Evolutionary conservation across 2,797 vertebrate species (phyloP), one percentile per base, ranked within the genome.

Genomic region (Tragelaphus oryx): DNA sequence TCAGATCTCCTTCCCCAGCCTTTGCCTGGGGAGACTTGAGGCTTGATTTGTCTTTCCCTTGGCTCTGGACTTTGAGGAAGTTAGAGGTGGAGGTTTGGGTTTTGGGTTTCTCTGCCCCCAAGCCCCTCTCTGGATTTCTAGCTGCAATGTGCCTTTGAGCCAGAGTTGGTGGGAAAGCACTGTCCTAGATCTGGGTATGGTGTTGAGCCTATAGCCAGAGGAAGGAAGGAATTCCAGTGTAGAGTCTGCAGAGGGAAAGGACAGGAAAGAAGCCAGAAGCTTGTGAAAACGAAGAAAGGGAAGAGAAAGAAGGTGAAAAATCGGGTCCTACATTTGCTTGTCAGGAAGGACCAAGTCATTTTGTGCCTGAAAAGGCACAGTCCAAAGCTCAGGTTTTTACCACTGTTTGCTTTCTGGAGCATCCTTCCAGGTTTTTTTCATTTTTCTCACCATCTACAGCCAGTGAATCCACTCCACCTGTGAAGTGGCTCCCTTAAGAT

Each of bases 401-500:
- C 74, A 90, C 54, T 9, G 3, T 50, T 68, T 95, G 75, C 54
- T 79, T 55, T 90, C 48, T 41, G 26, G 80, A 87, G 62, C 57
- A 11, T 84, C 71, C 54, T 87, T 85, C 82, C 33, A 33, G 37
- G 57, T 41, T 71, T 71, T 71, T 41, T 71, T 74, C 68, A 44
- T 54, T 41, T 82, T 65, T 65, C 78, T 90, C 52, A 75, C 37
- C 48, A 10, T 86, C 59, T 54, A 76, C 91, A 96, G 55, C 80
- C 52, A 90, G 28, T 8, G 10, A 14, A 85, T 74, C 33, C 33
- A 52, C 24, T 60, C 71, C 83, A 22, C 78, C 83, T 55, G 30
- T 18, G 18, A 87, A 46, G 30, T 60, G 81, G 84, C 84, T 79
- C 68, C 68, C 68, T 98, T 95, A 97, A 76, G 74, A 76, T 55